Evolutionary conservation across 2,888 invertebrate genomes (phyloP), one percentile per base, ranked within the genome.

Genomic region (Chromoteleia sp.): DNA sequence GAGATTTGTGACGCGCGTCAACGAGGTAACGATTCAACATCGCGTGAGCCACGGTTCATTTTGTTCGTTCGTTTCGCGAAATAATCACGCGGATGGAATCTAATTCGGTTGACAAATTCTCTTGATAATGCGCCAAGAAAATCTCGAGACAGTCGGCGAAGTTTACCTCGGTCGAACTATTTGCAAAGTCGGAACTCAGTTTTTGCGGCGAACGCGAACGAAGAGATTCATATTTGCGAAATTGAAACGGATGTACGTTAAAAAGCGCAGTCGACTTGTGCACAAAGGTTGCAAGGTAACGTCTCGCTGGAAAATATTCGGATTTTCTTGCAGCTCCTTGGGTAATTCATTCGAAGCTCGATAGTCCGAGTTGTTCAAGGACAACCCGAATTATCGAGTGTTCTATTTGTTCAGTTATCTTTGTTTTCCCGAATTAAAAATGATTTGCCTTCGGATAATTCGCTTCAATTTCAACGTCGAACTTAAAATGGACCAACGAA

Each of bases 61-160:
- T 59, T 50, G 19, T 50, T 56, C 41, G 33, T 21, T 30, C 48
- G 8, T 76, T 61, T 68, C 3, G 25, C 36, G 54, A 61, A 75
- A 68, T 76, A 76, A 68, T 76, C 76, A 61, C 30, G 5, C 7
- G 43, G 61, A 61, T 68, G 61, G 15, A n/a, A 52, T 68, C 45
- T 61, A 61, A 61, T 68, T 52, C 43, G 36, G 67, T 68, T 76
- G 76, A 75, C 75, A 76, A 74, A 58, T 68, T 67, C 30, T 21
- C 59, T 52, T 76, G 76, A 76, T 76, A 76, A 15, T 25, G 48
- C 25, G 76, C 68, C 67, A 76, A 68, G 76, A 77, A 77, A 77
- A 76, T 52, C 39, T 52, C 25, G 25, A 19, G 19, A 30, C 17
- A 45, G 54, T 50, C 39, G 61, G 29, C 30, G 29, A 58, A 61